Evolutionary conservation across 2,888 invertebrate genomes (phyloP), one percentile per base, ranked within the genome.

Genomic region (Elysia crispata): DNA sequence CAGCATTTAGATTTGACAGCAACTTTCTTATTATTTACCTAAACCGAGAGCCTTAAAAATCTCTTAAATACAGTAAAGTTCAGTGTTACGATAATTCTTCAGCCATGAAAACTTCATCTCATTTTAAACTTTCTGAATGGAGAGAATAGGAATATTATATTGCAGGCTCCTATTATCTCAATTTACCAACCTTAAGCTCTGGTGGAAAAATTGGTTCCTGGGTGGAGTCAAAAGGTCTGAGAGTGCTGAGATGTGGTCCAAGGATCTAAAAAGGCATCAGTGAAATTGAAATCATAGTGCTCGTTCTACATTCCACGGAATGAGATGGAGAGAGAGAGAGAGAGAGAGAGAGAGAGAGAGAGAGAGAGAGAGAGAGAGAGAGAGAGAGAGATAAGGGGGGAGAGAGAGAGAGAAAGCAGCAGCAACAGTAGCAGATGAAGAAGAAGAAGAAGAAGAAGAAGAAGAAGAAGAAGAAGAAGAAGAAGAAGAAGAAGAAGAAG

Each of bases 131-230:
- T n/a, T n/a, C n/a, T n/a, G n/a, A n/a, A n/a, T n/a, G n/a, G n/a
- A n/a, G n/a, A n/a, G n/a, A n/a, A n/a, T n/a, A n/a, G n/a, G n/a
- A n/a, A n/a, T n/a, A n/a, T n/a, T n/a, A 41, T 41, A 41, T 3
- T 41, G 41, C 41, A 41, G 3, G 41, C 11, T 41, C 41, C 41
- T 41, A 6, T 3, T 41, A 6, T 41, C 0, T 70, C 15, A 66
- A 73, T 18, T 50, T n/a, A 41, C 54, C 41, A 76, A 84, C 84
- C 74, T 84, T 82, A 30, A 84, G 78, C 28, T 81, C 81, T 23
- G 84, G 84, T 18, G 84, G 84, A 41, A 84, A 84, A 1, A 84
- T 84, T 6, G 82, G 82, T 23, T 84, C 84, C 60, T 84, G 84
- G 23, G 81, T 69, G 1, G 84, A 78, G 25, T 82, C 79, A 41